Evolutionary conservation across 2,888 invertebrate genomes (phyloP), one percentile per base, ranked within the genome.

Genomic region (Poecilobothrus nobilitatus): DNA sequence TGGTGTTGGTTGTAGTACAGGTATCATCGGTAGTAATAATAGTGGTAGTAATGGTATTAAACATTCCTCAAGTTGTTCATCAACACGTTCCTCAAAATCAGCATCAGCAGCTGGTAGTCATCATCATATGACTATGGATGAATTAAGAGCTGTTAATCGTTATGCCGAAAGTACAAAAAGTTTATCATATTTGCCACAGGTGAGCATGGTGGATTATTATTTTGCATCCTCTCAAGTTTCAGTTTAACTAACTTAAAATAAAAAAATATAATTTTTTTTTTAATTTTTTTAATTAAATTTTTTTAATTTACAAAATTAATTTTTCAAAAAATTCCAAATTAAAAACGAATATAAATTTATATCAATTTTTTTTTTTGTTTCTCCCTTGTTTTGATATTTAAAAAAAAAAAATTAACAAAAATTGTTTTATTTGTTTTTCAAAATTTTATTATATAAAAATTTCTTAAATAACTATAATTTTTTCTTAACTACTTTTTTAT

Each of bases 101-200:
- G 76, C 74, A 66, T 74, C 74, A 44, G 75, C 72, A 68, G 70
- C 67, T 22, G 68, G 63, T n/a, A 78, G 76, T 73, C 74, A 74
- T 71, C 87, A 88, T 80, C 87, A 87, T 82, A 89, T 90, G 88
- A 92, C 92, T 18, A 83, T 93, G 76, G 93, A 94, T 74, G 93
- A 94, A 80, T 84, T 94, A 67, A 85, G 92, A 72, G 92, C 91
- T 71, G 91, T 94, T 76, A 94, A 94, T 85, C 89, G 91, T 77
- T 94, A 94, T 81, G 94, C 94, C 27, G 94, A 94, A 84, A 94
- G 93, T 82, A 94, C 94, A 71, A 91, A 92, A 82, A 93, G 93
- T 81, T 88, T 95, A 77, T 92, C 93, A 76, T 95, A 92, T 83
- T 86, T 95, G 78, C 94, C 94, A 73, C 92, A 92, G 90, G 94